These are phyloP conservation scores for Centroberyx gerrardi DNA, from an alignment of 2,797 vertebrate genomes.

Conservation along the genomic window DNA sequence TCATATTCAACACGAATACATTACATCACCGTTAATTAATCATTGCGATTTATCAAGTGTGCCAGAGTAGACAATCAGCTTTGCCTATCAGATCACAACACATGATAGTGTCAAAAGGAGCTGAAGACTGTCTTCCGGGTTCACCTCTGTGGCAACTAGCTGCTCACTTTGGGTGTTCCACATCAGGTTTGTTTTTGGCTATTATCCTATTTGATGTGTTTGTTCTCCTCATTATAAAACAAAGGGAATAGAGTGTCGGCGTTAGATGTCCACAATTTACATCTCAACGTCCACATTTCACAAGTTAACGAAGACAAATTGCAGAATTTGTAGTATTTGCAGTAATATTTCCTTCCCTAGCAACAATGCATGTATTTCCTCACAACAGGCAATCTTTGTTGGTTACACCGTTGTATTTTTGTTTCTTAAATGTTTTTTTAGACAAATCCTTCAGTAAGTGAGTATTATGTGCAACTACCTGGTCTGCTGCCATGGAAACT, in stretches of 20 bases:
- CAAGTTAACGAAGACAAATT: too few species aligned
- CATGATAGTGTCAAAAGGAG: too few species aligned
- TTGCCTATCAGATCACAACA: constrained; percentile 45
- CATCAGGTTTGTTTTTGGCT: constrained; percentile 17
- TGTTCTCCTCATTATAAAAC: background rate
- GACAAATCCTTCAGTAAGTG: too few species aligned
- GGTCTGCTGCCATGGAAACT: too few species aligned
- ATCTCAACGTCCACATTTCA: too few species aligned
- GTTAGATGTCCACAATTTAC: too few species aligned
- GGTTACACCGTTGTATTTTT: background rate
- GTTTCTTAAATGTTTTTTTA: background rate
- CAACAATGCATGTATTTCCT: background rate
- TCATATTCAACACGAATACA: background rate
- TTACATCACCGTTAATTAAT: constrained; percentile 11
- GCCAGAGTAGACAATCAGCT: constrained; percentile 25
- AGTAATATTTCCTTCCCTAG: too few species aligned
- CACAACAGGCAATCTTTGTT: background rate
- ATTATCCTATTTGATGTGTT: constrained; percentile 8
- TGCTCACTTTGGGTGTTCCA: constrained; percentile 45
- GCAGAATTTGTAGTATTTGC: too few species aligned
- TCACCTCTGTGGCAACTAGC: constrained; percentile 19
- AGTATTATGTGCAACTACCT: too few species aligned
- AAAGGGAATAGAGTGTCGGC: background rate
- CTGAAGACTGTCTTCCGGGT: constrained; percentile 38
- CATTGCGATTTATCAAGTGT: background rate